These are phyloP conservation scores for Chloroceryle aenea DNA, from an alignment of 2,113 vertebrate genomes.

Conservation along the genomic window DNA sequence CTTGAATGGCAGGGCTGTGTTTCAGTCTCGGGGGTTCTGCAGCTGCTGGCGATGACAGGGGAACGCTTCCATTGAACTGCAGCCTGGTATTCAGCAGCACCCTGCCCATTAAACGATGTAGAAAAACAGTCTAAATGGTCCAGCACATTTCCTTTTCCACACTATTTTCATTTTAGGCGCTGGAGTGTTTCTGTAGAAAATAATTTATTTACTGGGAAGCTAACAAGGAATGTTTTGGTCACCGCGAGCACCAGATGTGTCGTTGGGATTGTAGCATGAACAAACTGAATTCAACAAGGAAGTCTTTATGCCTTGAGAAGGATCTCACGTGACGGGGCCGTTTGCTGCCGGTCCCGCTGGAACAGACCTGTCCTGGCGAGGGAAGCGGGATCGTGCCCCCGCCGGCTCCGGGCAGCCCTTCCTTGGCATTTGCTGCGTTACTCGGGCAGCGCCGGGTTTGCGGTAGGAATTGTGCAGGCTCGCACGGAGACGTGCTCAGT, in stretches of 20 bases:
- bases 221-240: constrained; percentile 19
- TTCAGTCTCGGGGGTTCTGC: constrained; percentile 53
- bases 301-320: constrained; percentile 17
- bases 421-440: neutral
- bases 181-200: constrained; percentile 20
- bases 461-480: neutral
- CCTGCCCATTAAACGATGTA: constrained; percentile 50
- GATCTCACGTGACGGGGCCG: neutral
- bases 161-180: neutral
- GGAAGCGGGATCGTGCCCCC: neutral
- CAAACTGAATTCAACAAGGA: neutral
- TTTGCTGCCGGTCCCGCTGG: neutral
- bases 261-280: neutral
- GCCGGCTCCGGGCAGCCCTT: neutral
- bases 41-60: constrained; percentile 69
- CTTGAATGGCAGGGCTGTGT: constrained; percentile 56
- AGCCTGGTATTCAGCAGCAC: constrained; percentile 27
- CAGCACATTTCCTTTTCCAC: constrained; percentile 13
- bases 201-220: constrained; percentile 35
- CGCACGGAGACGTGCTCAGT: neutral
- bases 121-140: constrained; percentile 29
- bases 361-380: neutral
- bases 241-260: neutral
- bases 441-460: rapidly evolving
- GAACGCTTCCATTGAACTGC: constrained; percentile 33